A percentile compares a stretch with the other conserved stretches of the same genome.
Evolutionary conservation across 2,888 invertebrate genomes (phyloP).

Genomic region (Pammene fasciana): DNA sequence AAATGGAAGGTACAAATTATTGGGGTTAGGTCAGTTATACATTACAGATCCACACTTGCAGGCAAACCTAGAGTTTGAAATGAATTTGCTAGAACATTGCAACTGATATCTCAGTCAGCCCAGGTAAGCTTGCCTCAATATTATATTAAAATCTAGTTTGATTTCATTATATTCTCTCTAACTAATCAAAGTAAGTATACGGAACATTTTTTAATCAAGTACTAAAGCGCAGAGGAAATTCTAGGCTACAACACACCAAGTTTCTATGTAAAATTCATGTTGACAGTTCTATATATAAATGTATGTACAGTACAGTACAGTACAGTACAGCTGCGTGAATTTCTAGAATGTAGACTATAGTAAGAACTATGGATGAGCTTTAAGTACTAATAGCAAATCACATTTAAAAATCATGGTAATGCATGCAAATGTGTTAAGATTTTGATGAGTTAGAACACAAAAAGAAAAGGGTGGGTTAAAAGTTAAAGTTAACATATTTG

Average conservation of each 20-base stretch:
- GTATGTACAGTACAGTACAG: too few species aligned
- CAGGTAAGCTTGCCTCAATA: too few species aligned
- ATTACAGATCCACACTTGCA: constrained; percentile 36
- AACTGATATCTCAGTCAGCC: not conserved
- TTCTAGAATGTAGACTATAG: not conserved
- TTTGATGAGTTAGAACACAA: constrained; percentile 32
- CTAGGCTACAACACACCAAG: not conserved
- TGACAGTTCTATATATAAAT: not conserved
- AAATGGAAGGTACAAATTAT: constrained; percentile 16
- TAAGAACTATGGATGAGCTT: not conserved
- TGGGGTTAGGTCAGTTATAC: constrained; percentile 25
- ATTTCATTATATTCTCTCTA: too few species aligned
- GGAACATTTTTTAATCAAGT: not conserved
- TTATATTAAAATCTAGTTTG: too few species aligned
- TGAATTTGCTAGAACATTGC: constrained; percentile 3
- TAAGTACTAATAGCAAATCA: constrained; percentile 9
- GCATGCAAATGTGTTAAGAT: constrained; percentile 32
- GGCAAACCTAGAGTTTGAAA: constrained; percentile 21
- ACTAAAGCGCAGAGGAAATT: not conserved
- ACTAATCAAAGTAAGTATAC: too few species aligned
- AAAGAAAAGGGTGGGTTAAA: constrained; percentile 25
- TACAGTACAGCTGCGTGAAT: not conserved
- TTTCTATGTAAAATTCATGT: not conserved
- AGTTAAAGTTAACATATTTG: constrained; percentile 55
- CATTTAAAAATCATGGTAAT: constrained; percentile 25